Evolutionary conservation across 2,113 vertebrate species (phyloP).

Genomic region (Phycodurus eques): DNA sequence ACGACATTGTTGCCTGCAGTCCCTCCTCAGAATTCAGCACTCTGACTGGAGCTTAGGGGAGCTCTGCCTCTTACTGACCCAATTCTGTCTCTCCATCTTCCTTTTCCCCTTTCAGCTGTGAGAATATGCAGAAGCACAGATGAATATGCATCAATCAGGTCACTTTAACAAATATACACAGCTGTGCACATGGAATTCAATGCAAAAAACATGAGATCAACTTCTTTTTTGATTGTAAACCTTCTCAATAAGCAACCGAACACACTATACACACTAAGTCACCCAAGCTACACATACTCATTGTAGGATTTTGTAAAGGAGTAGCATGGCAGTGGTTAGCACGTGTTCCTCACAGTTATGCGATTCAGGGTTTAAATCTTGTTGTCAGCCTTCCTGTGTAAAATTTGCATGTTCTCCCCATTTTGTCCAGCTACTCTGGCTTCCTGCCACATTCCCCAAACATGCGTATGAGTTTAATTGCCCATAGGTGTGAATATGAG

Average conservation of each 20-base stretch:
- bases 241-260: background rate
- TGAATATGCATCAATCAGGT: slow-evolving; percentile 45
- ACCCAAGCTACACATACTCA: background rate
- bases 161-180: slow-evolving; percentile 7
- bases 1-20: slow-evolving; percentile 32
- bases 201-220: background rate
- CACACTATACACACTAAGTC: background rate
- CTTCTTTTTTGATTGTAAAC: background rate
- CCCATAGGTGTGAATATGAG: too few species aligned
- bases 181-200: too few species aligned
- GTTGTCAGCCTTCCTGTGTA: too few species aligned
- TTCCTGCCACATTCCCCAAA: too few species aligned
- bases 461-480: too few species aligned
- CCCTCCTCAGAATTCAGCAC: slow-evolving; percentile 41
- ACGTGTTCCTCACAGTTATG: too few species aligned
- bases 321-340: too few species aligned
- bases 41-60: slow-evolving; percentile 30
- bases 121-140: slow-evolving; percentile 35
- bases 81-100: slow-evolving; percentile 63
- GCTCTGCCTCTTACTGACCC: slow-evolving; percentile 52
- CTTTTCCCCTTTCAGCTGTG: slow-evolving; percentile 32
- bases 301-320: too few species aligned
- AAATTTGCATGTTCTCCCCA: too few species aligned
- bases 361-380: too few species aligned
- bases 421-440: too few species aligned